These are phyloP conservation scores for Drosophila takahashii DNA, from an alignment of 1,140 invertebrate species.

Conservation along the genomic window DNA sequence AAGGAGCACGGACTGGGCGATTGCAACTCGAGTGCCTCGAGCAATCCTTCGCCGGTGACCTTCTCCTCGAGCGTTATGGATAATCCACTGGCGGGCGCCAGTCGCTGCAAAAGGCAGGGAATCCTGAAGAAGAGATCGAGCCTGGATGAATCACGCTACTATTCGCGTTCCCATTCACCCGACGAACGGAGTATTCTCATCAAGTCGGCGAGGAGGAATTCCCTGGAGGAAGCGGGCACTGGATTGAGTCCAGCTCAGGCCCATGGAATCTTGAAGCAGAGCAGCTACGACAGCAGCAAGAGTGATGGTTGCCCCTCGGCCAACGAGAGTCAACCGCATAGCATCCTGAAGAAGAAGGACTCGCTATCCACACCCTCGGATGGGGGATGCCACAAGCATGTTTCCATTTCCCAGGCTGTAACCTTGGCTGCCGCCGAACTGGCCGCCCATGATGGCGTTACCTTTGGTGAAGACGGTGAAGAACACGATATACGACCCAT, in stretches of 20 bases:
- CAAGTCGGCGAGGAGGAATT: conserved; percentile 85
- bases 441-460: conserved; percentile 39
- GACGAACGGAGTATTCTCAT: conserved; percentile 81
- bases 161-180: conserved; percentile 83
- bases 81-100: conserved; percentile 82
- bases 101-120: conserved; percentile 87
- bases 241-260: conserved; percentile 55
- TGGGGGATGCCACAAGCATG: conserved; percentile 86
- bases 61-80: conserved; percentile 89
- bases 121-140: conserved; percentile 93
- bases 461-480: conserved; percentile 77
- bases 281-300: conserved; percentile 87
- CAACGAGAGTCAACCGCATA: conserved; percentile 89
- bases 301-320: conserved; percentile 86
- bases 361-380: conserved; percentile 87
- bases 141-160: conserved; percentile 89
- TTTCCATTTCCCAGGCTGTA: conserved; percentile 89
- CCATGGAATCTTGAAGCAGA: conserved; percentile 89
- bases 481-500: conserved; percentile 90
- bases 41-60: conserved; percentile 88
- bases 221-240: conserved; percentile 73
- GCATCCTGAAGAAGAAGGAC: conserved; percentile 90
- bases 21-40: conserved; percentile 85
- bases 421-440: conserved; percentile 88
- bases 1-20: conserved; percentile 87